Evolutionary conservation across 2,888 invertebrate species (phyloP).

Genomic region (Cordilura impudica): DNA sequence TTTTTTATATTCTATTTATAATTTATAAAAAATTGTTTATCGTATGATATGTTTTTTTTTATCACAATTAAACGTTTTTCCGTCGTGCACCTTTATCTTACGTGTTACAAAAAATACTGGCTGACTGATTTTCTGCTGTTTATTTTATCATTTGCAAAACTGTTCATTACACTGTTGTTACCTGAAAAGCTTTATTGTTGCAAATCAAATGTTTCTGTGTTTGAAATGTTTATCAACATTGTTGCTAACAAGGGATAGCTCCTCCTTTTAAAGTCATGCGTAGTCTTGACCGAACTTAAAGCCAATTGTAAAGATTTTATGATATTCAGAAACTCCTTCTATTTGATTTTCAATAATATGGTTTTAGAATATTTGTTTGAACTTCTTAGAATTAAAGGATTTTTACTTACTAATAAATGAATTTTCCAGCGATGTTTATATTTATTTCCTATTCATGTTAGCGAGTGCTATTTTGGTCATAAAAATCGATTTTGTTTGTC

Average conservation of each 20-base stretch:
- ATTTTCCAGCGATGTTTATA: too few relatives aligned
- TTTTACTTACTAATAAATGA: too few relatives aligned
- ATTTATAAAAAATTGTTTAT: not conserved
- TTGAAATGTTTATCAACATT: slow-evolving; percentile 51
- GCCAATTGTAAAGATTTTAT: slow-evolving; percentile 33
- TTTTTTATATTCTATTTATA: not conserved
- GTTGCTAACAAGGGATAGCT: slow-evolving; percentile 5
- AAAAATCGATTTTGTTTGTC: too few relatives aligned
- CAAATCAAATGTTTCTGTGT: not conserved
- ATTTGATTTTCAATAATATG: too few relatives aligned
- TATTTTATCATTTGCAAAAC: not conserved
- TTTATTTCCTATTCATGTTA: too few relatives aligned
- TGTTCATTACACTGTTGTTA: not conserved
- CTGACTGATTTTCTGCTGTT: not conserved
- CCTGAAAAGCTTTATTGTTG: slow-evolving; percentile 19
- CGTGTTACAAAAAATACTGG: slow-evolving; percentile 33
- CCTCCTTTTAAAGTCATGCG: slow-evolving; percentile 49
- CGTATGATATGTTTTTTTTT: slow-evolving; percentile 6
- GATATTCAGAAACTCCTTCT: slow-evolving; percentile 16
- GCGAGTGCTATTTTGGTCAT: too few relatives aligned
- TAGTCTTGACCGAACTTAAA: not conserved
- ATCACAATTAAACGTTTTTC: not conserved
- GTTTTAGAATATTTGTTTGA: too few relatives aligned
- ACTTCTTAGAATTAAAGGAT: too few relatives aligned
- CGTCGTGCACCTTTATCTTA: slow-evolving; percentile 41